Evolutionary conservation across 2,888 invertebrate species (phyloP).

Genomic region (Calliphora vomitoria): DNA sequence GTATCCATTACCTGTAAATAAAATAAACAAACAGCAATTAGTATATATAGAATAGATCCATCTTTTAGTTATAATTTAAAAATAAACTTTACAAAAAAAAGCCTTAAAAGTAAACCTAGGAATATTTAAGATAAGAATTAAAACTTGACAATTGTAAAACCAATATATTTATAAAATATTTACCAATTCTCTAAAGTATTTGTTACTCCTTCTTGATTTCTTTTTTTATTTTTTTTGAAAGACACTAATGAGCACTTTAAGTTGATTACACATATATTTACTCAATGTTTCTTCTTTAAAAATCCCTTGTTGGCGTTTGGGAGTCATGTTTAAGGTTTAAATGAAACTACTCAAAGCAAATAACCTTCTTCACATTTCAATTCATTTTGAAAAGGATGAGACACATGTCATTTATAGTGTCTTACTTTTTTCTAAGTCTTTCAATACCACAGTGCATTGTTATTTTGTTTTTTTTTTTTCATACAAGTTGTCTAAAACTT

Average conservation of each 20-base stretch:
- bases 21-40: not conserved
- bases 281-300: not conserved
- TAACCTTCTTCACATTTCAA: conserved; percentile 30
- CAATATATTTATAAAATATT: not conserved
- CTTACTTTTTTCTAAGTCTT: not conserved
- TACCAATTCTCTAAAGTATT: not conserved
- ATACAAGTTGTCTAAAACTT: conserved; percentile 60
- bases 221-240: too few species aligned
- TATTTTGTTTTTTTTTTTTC: conserved; percentile 28
- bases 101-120: too few species aligned
- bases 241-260: not conserved
- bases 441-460: conserved; percentile 55
- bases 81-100: not conserved
- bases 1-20: not conserved
- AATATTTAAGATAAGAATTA: not conserved
- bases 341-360: conserved; percentile 6
- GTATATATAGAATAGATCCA: too few species aligned
- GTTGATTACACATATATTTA: not conserved
- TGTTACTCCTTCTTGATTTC: not conserved
- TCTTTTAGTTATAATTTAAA: too few species aligned
- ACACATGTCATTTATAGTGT: conserved; percentile 41
- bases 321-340: not conserved
- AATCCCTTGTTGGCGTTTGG: not conserved
- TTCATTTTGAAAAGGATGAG: conserved; percentile 32
- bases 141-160: not conserved